Evolutionary conservation across 2,888 invertebrate genomes (phyloP), one percentile per base, ranked within the genome.

Genomic region (Hirtodrosophila histrioides): DNA sequence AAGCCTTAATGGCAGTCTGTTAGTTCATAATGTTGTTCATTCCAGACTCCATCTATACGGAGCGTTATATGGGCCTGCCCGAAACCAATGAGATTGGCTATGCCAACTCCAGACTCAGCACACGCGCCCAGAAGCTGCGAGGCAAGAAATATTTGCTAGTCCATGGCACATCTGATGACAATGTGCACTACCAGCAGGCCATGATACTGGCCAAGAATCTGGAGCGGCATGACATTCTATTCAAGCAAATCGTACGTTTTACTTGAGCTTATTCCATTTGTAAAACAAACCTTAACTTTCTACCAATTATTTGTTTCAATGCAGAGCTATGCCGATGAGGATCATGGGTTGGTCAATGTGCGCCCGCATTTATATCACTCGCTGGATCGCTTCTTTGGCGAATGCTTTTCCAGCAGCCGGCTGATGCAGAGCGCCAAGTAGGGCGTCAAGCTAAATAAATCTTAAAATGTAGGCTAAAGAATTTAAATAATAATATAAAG

Each of bases 121-220:
- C 94, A 63, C 94, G 94, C 80, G 94, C 93, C 35, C 92, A 93
- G 44, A 94, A 94, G 75, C 93, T 96, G 75, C 91, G 92, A 46
- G 92, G 93, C 84, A 97, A 98, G 91, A 94, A 95, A 69, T 98
- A 96, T 92, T 95, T 98, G 90, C 92, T 99, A 54, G 95, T 98
- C 65, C 99, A 99, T 91, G 99, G 99, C 58, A 98, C 98, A 2
- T 95, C 96, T 11, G 97, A 97, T 89, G 97, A 97, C 91, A 99
- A 99, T 92, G 99, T 99, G 0, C 99, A 99, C 91, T 99, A 97
- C 92, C 99, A 99, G 90, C 98, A 99, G 91, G 95, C 98, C 6
- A 97, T 99, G 94, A 94, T 98, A 89, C 93, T 99, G 82, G 96
- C 98, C 2, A 95, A 97, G 89, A 94, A 96, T 61, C 93, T 99